Evolutionary conservation across 2,888 invertebrate species (phyloP).

Genomic region (Diloba caeruleocephala): DNA sequence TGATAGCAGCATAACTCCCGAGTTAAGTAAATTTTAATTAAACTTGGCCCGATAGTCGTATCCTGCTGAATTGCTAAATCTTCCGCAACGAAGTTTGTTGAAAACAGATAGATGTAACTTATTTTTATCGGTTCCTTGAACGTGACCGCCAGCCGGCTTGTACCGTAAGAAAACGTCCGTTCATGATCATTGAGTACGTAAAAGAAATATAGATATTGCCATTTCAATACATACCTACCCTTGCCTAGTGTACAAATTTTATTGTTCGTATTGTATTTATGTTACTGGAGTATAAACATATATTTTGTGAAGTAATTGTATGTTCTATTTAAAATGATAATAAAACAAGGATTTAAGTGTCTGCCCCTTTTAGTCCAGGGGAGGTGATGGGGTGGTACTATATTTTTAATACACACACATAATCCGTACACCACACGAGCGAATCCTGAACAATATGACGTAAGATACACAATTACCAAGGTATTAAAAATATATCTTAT

Average conservation of each 20-base stretch:
- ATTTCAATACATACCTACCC: conserved; percentile 15
- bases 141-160: conserved; percentile 39
- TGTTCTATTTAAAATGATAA: no score
- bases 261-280: no score
- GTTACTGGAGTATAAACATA: no score
- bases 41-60: conserved; percentile 76
- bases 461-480: neutral
- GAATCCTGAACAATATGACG: no score
- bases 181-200: conserved; percentile 35
- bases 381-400: no score
- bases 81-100: conserved; percentile 45
- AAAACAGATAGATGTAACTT: conserved; percentile 61
- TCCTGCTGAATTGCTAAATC: conserved; percentile 68
- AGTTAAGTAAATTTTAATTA: conserved; percentile 70
- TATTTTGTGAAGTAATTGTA: no score
- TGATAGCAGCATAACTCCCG: conserved; percentile 53
- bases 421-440: no score
- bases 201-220: conserved; percentile 35
- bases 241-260: conserved; percentile 13
- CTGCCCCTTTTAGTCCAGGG: no score
- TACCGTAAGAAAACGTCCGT: conserved; percentile 27
- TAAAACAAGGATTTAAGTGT: no score
- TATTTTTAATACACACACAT: no score
- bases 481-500: no score
- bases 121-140: conserved; percentile 61